These are phyloP conservation scores for Trichonephila clavata DNA, from an alignment of 1,140 invertebrate genomes.

Conservation along the genomic window DNA sequence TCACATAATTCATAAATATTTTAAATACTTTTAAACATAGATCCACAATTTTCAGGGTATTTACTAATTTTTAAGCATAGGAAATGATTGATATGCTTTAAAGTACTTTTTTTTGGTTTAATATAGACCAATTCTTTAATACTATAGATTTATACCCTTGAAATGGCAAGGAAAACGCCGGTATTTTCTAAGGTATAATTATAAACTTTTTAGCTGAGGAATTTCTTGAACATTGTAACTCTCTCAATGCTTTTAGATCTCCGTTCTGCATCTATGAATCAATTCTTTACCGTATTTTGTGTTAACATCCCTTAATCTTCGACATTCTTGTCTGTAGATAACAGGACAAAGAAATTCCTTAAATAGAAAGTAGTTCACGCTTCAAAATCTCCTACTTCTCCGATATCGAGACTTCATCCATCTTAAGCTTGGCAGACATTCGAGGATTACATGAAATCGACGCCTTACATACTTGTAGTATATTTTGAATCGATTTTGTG, in stretches of 20 bases:
- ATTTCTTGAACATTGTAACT: background rate
- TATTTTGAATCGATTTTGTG: constrained; percentile 60
- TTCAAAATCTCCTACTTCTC: constrained; percentile 43
- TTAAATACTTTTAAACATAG: no score
- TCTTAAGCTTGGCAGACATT: constrained; percentile 54
- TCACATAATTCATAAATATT: no score
- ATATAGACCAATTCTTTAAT: no score
- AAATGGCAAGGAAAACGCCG: no score
- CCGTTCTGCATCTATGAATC: background rate
- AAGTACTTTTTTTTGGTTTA: no score
- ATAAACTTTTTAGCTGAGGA: background rate
- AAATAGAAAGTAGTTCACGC: constrained; percentile 50
- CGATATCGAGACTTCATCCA: constrained; percentile 62
- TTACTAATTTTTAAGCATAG: no score
- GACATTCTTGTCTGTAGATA: constrained; percentile 27
- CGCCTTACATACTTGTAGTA: constrained; percentile 39
- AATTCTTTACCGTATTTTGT: constrained; percentile 16
- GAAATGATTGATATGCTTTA: no score
- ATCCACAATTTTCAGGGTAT: no score
- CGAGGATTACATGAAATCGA: constrained; percentile 58
- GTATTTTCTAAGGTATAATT: no score
- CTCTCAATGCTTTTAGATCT: background rate
- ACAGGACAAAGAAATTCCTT: constrained; percentile 48
- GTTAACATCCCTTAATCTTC: constrained; percentile 36
- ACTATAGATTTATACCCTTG: no score